Conservation (phyloP, 2,113 vertebrate species). For the Charadrius vociferus region DNA sequence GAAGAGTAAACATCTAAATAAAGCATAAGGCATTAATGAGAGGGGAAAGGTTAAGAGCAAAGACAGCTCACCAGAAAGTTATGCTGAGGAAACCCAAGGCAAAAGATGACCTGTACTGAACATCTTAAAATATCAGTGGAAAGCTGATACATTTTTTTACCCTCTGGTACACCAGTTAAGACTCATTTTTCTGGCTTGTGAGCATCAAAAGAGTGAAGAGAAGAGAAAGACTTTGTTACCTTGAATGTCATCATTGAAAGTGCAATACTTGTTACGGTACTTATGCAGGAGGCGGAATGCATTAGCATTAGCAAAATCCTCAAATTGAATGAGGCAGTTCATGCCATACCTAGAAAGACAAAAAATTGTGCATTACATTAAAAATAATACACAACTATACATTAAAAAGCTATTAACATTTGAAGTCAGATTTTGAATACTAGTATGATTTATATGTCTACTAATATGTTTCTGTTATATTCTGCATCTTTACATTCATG, state of each 20-base stretch:
- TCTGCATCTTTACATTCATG: background rate
- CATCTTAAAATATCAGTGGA: background rate
- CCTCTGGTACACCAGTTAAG: background rate
- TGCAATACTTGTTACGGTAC: conserved; percentile 93
- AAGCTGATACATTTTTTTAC: background rate
- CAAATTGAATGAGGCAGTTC: conserved; percentile 97
- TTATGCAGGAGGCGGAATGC: conserved; percentile 94
- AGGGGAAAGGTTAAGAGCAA: background rate
- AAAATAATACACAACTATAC: background rate
- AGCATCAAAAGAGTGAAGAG: background rate
- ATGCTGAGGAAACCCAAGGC: background rate
- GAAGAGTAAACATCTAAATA: background rate
- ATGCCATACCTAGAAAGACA: conserved; percentile 85
- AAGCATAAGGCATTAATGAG: background rate
- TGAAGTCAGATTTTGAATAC: background rate
- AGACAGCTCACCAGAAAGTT: background rate
- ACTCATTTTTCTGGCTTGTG: background rate
- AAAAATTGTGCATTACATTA: background rate
- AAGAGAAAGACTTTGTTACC: conserved; percentile 74
- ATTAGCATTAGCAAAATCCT: conserved; percentile 96
- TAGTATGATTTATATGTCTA: background rate
- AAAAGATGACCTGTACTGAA: background rate
- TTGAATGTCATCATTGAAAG: conserved; percentile 99
- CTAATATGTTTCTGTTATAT: background rate
- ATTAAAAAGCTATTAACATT: background rate